Evolutionary conservation across 2,113 vertebrate genomes (phyloP).

Genomic region (Okapia johnstoni): DNA sequence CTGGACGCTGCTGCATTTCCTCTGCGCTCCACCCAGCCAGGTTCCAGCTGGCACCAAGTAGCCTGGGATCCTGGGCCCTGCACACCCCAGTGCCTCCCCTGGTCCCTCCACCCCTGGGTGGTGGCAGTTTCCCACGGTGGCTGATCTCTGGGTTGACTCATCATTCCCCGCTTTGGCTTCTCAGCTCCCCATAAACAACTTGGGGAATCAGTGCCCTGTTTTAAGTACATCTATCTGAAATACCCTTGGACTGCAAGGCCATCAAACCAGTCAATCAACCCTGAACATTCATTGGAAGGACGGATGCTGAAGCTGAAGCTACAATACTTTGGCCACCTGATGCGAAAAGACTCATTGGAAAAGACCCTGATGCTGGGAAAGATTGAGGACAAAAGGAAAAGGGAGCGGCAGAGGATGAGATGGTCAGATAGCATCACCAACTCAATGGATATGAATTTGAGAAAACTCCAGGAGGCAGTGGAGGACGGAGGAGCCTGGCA

Average conservation of each 20-base stretch:
- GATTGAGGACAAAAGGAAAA: neutral
- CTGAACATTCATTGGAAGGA: neutral
- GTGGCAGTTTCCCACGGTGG: neutral
- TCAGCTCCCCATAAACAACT: neutral
- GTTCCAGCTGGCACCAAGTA: neutral
- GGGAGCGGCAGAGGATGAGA: neutral
- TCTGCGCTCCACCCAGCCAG: neutral
- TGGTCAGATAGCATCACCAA: neutral
- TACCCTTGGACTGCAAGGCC: neutral
- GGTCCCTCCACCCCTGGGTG: neutral
- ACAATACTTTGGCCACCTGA: neutral
- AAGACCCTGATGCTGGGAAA: neutral
- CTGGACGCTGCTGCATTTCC: neutral
- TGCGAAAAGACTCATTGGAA: neutral
- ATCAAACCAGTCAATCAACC: neutral
- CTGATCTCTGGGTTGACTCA: neutral
- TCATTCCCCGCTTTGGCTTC: neutral
- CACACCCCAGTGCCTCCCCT: neutral
- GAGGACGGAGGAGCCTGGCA: neutral
- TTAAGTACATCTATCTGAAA: neutral
- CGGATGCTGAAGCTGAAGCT: neutral
- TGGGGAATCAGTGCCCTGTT: neutral
- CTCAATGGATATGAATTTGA: neutral
- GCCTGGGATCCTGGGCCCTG: neutral
- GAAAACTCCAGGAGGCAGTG: neutral